Evolutionary conservation across 2,113 vertebrate genomes (phyloP).

Genomic region (Sturnira hondurensis): DNA sequence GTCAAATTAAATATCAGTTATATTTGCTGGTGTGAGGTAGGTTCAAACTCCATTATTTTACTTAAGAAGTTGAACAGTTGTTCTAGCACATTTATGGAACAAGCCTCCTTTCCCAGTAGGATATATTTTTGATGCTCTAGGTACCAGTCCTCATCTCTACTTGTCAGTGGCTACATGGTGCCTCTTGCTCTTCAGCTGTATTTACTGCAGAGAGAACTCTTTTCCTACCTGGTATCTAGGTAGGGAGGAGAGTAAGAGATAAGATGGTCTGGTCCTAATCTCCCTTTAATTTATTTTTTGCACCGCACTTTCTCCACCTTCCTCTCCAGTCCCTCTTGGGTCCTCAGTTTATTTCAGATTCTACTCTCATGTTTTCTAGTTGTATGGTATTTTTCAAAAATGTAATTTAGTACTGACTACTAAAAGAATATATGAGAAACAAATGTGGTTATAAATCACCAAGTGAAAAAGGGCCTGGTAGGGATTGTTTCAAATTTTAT

Average conservation of each 20-base stretch:
- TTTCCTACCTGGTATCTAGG: not conserved
- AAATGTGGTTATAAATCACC: not conserved
- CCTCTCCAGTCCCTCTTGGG: not conserved
- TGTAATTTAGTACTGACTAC: not conserved
- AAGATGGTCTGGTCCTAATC: not conserved
- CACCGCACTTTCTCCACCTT: not conserved
- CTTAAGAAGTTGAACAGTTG: not conserved
- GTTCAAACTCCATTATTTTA: not conserved
- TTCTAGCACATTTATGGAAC: not conserved
- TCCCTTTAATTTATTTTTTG: not conserved
- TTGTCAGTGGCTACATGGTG: not conserved
- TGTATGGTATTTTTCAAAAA: slow-evolving; percentile 28
- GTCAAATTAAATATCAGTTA: not conserved
- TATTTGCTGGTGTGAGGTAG: not conserved
- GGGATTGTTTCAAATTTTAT: not conserved
- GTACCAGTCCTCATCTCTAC: not conserved
- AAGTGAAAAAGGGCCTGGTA: not conserved
- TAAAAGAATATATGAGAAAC: not conserved
- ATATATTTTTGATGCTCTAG: not conserved
- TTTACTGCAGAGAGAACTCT: not conserved
- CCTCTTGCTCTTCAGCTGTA: not conserved
- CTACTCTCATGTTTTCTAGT: not conserved
- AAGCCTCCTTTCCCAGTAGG: not conserved
- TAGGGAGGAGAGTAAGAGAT: not conserved
- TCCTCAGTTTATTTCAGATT: not conserved